Base-by-base conservation (phyloP, 2,888 invertebrate species). In the Octonoba sinensis region DNA sequence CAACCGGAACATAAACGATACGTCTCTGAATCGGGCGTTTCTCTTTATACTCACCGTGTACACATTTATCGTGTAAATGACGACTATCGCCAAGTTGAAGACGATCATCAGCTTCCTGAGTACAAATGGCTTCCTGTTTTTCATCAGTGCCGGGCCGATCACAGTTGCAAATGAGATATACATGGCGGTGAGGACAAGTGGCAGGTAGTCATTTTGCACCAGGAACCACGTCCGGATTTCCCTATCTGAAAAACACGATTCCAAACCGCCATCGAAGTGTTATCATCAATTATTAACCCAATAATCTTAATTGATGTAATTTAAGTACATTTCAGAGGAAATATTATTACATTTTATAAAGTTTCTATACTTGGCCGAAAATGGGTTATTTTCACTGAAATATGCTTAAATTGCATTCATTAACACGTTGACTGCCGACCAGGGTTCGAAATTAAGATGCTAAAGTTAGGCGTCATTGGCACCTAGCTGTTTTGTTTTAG, bases 81-180 rank as follows among this genome's bases (percentile, higher is more conserved):
- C 78, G 1, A 79, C 78, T 13, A 79, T 54, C 20, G 67, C 72
- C 6, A 96, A 91, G 90, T 97, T 97, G 90, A 96, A 97, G 85
- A 93, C 89, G 86, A 97, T 92, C 87, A 97, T 92, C 76, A 94
- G 88, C 86, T 91, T 91, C 86, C 94, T 92, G 84, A 97, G 91
- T 87, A 95, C 92, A 90, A 94, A 93, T 64, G 97, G 94, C 90
- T 96, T 94, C 85, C 95, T 91, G 88, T 96, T 94, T 86, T 93
- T 93, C 97, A 97, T 97, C 79, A 95, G 89, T 86, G 92, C 91
- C 67, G 96, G 96, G 82, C 96, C 96, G 85, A 95, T 88, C 75
- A 92, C 92, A 89, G 92, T 93, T 86, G 95, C 93, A 88, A 93
- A 93, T 88, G 94, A 93, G 85, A 94, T 94, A 90, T 96, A 97